phyloP scores from a whole-genome alignment of 2,113 vertebrate species.

The Gallinago jamesoni region DNA sequence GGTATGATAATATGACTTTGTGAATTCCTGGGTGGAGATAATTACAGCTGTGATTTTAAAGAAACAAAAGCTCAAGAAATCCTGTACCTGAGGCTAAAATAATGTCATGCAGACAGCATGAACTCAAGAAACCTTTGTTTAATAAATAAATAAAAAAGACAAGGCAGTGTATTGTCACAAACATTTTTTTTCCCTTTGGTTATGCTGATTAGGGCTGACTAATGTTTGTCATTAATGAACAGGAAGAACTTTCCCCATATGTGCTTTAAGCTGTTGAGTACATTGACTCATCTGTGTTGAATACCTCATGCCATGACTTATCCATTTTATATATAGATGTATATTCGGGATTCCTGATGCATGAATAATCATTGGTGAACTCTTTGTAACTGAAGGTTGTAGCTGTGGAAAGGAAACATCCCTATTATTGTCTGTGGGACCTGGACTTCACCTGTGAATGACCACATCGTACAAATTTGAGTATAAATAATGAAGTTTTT shows the following conservation, averaged over 20 bases:
- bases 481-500: background rate
- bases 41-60: background rate
- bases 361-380: background rate
- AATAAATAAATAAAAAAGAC: background rate
- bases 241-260: background rate
- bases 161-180: background rate
- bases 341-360: background rate
- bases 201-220: background rate
- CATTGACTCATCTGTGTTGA: constrained; percentile 54
- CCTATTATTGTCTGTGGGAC: background rate
- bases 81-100: background rate
- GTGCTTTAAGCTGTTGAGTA: background rate
- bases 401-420: background rate
- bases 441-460: background rate
- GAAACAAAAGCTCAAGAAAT: background rate
- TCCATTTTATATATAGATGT: background rate
- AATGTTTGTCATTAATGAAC: background rate
- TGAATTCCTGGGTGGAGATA: background rate
- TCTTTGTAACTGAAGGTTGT: background rate
- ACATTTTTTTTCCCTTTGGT: background rate
- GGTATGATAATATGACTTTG: background rate
- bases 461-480: background rate
- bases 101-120: background rate
- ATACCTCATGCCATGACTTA: background rate
- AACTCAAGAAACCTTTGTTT: constrained; percentile 7